phyloP scores from a whole-genome alignment of 1,140 invertebrate species.

The Maconellicoccus hirsutus region DNA sequence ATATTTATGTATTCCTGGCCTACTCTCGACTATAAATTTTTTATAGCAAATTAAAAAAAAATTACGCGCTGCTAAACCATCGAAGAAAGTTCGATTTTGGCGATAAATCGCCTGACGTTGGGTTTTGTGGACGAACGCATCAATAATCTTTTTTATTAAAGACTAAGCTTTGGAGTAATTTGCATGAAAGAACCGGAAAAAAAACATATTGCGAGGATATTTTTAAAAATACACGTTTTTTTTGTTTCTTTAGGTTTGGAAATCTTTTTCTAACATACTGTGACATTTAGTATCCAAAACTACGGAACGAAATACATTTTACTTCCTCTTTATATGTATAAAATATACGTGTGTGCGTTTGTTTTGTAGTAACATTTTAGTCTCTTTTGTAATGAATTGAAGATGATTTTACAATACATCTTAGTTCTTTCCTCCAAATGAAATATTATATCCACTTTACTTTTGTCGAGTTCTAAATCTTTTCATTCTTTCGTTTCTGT shows the following conservation, averaged over 20 bases:
- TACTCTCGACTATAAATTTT: too few relatives aligned
- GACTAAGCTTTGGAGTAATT: too few relatives aligned
- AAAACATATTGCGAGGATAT: too few relatives aligned
- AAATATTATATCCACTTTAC: conserved; percentile 13
- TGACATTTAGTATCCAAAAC: conserved; percentile 10
- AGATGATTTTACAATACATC: conserved; percentile 15
- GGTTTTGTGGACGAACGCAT: too few relatives aligned
- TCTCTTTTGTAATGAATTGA: conserved; percentile 2
- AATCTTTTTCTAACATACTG: conserved; percentile 1
- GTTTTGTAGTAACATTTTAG: not conserved
- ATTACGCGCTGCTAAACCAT: too few relatives aligned
- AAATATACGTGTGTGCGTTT: not conserved
- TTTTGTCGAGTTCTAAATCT: conserved; percentile 10
- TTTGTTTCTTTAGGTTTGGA: not conserved
- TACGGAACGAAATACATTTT: not conserved
- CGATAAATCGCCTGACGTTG: too few relatives aligned
- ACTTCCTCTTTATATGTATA: not conserved
- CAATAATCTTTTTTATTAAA: too few relatives aligned
- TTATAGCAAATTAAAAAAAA: too few relatives aligned
- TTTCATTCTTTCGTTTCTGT: conserved; percentile 6
- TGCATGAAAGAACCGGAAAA: too few relatives aligned
- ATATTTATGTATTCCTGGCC: too few relatives aligned
- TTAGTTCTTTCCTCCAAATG: conserved; percentile 3
- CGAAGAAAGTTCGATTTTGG: too few relatives aligned
- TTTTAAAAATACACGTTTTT: too few relatives aligned